Conservation (phyloP, 2,888 invertebrate genomes). For the Digitonthophagus gazella region DNA sequence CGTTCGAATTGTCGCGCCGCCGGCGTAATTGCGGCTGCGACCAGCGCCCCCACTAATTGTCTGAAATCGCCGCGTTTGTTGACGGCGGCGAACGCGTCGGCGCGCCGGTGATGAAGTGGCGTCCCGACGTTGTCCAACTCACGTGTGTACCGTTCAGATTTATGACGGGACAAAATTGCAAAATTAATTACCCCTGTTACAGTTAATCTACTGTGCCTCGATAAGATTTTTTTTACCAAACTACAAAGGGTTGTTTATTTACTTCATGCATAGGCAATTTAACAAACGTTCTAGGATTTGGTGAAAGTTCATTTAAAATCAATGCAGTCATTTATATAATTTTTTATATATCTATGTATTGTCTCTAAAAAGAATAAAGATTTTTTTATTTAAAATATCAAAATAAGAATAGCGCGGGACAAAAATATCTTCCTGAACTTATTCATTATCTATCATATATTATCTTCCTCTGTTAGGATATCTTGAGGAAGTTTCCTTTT, state of each 20-base stretch:
- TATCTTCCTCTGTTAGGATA: no score
- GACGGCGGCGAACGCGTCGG: neutral
- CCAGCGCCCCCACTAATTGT: neutral
- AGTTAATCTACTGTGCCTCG: neutral
- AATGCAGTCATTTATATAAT: no score
- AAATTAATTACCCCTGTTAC: neutral
- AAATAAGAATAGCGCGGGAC: no score
- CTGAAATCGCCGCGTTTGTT: neutral
- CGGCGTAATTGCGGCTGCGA: neutral
- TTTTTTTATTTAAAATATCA: no score
- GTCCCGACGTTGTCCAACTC: neutral
- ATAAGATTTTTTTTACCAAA: neutral
- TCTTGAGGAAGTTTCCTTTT: no score
- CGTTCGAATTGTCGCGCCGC: neutral
- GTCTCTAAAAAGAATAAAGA: no score
- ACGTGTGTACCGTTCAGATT: neutral
- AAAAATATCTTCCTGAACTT: no score
- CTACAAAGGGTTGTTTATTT: neutral
- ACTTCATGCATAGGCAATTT: no score
- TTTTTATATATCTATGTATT: no score
- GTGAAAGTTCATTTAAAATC: no score
- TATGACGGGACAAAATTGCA: neutral
- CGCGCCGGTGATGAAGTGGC: neutral
- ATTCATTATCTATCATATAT: no score
- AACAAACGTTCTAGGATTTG: no score